Percentiles rank a stretch among this genome's conserved stretches.
These are phyloP conservation scores for Pogoniulus pusillus DNA, from an alignment of 2,797 vertebrate genomes.

Conservation along the genomic window DNA sequence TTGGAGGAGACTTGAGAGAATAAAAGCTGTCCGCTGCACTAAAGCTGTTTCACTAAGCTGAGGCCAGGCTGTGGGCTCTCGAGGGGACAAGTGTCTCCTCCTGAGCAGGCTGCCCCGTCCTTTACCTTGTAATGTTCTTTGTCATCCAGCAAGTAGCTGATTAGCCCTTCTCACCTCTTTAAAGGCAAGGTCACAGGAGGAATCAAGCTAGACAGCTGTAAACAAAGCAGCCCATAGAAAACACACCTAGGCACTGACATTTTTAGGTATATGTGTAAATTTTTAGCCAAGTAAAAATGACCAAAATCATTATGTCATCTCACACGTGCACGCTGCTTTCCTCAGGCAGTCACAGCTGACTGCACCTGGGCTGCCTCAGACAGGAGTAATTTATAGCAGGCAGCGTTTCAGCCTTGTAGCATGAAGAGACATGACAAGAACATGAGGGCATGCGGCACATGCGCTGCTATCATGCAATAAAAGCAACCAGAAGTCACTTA, in stretches of 20 bases:
- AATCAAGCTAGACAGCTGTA: background rate
- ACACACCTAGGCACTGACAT: background rate
- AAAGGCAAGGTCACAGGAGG: background rate
- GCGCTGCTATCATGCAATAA: accelerated
- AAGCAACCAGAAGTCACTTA: background rate
- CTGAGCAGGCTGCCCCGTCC: background rate
- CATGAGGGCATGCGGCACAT: background rate
- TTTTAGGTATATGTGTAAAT: background rate
- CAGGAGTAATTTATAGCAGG: background rate
- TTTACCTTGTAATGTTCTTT: conserved; percentile 6
- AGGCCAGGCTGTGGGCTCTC: background rate
- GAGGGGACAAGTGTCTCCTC: background rate
- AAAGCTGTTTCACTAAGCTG: conserved; percentile 35
- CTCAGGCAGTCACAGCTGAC: background rate
- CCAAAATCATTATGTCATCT: background rate
- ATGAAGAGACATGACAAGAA: background rate
- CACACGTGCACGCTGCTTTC: background rate
- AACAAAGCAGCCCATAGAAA: background rate
- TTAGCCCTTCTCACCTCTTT: background rate
- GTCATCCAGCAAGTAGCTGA: background rate
- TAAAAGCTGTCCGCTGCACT: conserved; percentile 1
- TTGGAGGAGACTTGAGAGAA: conserved; percentile 23
- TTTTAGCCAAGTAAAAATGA: background rate
- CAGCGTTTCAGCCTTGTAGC: background rate
- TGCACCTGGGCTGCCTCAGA: conserved; percentile 16